Evolutionary conservation across 2,888 invertebrate species (phyloP).

Genomic region (Scotopteryx bipunctaria): DNA sequence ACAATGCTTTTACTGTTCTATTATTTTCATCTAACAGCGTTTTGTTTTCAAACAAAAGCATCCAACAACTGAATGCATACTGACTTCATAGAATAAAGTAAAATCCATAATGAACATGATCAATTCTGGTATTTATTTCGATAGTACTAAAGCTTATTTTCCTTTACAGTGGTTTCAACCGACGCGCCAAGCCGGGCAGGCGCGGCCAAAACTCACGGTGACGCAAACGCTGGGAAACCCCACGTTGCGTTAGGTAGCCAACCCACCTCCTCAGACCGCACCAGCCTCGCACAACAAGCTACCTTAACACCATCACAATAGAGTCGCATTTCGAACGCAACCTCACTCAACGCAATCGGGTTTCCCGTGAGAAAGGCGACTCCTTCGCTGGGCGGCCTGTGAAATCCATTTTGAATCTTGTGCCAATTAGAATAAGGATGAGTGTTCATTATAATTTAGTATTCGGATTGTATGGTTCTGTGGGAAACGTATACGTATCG

Average conservation of each 20-base stretch:
- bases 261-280: conserved; percentile 35
- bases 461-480: conserved; percentile 13
- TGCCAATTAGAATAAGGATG: conserved; percentile 32
- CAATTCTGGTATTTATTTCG: background rate
- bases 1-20: no score
- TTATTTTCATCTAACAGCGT: no score
- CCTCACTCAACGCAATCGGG: background rate
- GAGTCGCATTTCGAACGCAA: conserved; percentile 11
- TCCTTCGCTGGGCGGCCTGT: conserved; percentile 24
- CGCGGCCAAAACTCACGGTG: conserved; percentile 56
- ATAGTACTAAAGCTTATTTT: conserved; percentile 2
- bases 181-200: conserved; percentile 72
- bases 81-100: no score
- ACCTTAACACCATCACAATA: conserved; percentile 21
- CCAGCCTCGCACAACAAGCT: conserved; percentile 28
- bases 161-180: conserved; percentile 69
- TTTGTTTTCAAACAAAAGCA: no score
- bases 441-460: conserved; percentile 27
- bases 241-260: conserved; percentile 51
- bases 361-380: conserved; percentile 7
- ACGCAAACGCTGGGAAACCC: conserved; percentile 57
- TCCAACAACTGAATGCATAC: no score
- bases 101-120: no score
- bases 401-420: conserved; percentile 27
- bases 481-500: conserved; percentile 24